A percentile compares a stretch with the other conserved stretches of the same genome.
phyloP scores from a whole-genome alignment of 2,888 invertebrate genomes.

The Amphipyra tragopoginis region DNA sequence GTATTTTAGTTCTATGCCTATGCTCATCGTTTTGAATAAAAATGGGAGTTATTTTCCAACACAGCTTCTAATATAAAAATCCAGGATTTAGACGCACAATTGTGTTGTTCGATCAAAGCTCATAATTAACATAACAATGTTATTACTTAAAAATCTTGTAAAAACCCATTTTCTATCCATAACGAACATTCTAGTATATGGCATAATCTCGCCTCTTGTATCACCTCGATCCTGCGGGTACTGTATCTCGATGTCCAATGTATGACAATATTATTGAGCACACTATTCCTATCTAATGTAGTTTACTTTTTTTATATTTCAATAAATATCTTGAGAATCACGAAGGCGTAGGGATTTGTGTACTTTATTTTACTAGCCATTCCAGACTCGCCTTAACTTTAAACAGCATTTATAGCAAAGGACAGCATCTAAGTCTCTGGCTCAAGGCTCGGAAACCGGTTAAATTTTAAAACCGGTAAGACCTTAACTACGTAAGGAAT shows the following conservation, averaged over 20 bases:
- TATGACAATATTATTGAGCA: slow-evolving; percentile 78
- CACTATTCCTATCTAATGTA: slow-evolving; percentile 77
- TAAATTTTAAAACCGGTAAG: no score
- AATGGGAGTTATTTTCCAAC: slow-evolving; percentile 9
- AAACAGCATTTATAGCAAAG: no score
- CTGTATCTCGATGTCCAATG: slow-evolving; percentile 70
- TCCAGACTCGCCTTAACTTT: no score
- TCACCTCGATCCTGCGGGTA: slow-evolving; percentile 23
- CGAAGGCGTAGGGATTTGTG: slow-evolving; percentile 9
- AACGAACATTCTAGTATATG: slow-evolving; percentile 17
- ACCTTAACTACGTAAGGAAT: no score
- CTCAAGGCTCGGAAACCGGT: no score
- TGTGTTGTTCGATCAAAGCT: slow-evolving; percentile 12
- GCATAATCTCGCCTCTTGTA: slow-evolving; percentile 7
- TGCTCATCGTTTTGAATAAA: not conserved
- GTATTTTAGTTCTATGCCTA: not conserved
- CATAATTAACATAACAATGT: slow-evolving; percentile 18
- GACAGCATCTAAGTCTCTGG: no score
- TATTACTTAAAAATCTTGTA: slow-evolving; percentile 21
- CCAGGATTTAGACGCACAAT: slow-evolving; percentile 2
- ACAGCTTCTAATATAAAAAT: not conserved
- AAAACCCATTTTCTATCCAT: slow-evolving; percentile 27
- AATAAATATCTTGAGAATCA: slow-evolving; percentile 9
- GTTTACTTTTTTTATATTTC: slow-evolving; percentile 53
- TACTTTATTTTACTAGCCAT: no score